Percentiles rank a stretch among this genome's conserved stretches.
Evolutionary conservation across 1,140 invertebrate species (phyloP).

Genomic region (Leptestheria dahalacensis): DNA sequence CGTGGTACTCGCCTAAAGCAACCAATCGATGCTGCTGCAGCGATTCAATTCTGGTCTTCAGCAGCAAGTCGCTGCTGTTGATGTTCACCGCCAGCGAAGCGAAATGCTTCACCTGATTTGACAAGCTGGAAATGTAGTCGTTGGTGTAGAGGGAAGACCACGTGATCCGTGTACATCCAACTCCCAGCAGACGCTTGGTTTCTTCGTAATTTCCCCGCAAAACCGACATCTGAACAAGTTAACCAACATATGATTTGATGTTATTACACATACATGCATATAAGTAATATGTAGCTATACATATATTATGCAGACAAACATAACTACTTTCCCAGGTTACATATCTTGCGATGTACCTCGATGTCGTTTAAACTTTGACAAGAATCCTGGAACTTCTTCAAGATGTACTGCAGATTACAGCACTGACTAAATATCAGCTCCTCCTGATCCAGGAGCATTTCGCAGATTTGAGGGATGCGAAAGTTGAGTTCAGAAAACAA

Average conservation of each 20-base stretch:
- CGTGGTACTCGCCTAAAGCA: background rate
- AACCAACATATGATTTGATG: background rate
- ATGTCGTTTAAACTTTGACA: background rate
- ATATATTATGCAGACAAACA: too few species aligned
- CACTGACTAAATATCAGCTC: background rate
- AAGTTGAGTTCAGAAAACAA: background rate
- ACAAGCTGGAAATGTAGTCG: background rate
- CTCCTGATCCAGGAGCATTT: conserved; percentile 1
- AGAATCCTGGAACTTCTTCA: background rate
- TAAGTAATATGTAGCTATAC: background rate
- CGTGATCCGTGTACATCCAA: background rate
- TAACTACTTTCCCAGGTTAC: too few species aligned
- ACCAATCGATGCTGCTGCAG: background rate
- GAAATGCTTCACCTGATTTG: background rate
- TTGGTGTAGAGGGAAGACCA: background rate
- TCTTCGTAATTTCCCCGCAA: background rate
- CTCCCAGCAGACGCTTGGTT: background rate
- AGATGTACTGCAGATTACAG: background rate
- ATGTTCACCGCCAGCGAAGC: background rate
- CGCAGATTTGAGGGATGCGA: conserved; percentile 1
- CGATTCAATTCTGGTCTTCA: background rate
- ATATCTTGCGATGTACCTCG: too few species aligned
- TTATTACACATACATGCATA: background rate
- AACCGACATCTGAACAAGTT: background rate
- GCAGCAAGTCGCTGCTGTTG: background rate